Percentiles rank a stretch among this genome's conserved stretches.
Conservation (phyloP, 2,797 vertebrate genomes). For the Eulemur coronatus region DNA sequence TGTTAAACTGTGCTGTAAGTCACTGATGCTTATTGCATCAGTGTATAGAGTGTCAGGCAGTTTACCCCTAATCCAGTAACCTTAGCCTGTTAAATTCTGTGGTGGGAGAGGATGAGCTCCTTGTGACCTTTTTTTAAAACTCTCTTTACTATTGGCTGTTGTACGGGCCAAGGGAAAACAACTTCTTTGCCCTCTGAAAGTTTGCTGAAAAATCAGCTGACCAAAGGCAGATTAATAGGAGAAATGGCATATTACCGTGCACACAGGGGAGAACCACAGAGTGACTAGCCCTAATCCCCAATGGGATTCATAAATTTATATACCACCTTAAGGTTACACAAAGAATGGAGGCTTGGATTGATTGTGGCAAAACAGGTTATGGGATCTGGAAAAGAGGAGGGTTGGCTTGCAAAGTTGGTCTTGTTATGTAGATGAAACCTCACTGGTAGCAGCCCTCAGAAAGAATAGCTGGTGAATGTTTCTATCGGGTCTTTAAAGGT, state of each 20-base stretch:
- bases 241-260: neutral
- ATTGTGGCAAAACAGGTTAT: neutral
- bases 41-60: neutral
- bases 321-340: neutral
- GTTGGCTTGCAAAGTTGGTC: neutral
- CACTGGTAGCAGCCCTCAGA: neutral
- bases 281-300: neutral
- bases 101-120: neutral
- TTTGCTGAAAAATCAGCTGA: neutral
- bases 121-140: neutral
- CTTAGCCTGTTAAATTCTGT: neutral
- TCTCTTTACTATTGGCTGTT: neutral
- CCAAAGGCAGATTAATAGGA: neutral
- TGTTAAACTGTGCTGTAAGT: neutral
- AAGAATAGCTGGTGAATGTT: neutral
- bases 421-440: neutral
- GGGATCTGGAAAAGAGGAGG: neutral
- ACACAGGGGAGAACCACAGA: neutral
- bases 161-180: neutral
- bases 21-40: neutral
- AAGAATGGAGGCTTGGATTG: neutral
- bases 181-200: neutral
- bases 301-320: neutral
- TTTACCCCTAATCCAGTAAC: neutral
- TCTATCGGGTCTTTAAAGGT: neutral